These are phyloP conservation scores for Genyomyrus donnyi DNA, from an alignment of 2,113 vertebrate species.

Conservation along the genomic window DNA sequence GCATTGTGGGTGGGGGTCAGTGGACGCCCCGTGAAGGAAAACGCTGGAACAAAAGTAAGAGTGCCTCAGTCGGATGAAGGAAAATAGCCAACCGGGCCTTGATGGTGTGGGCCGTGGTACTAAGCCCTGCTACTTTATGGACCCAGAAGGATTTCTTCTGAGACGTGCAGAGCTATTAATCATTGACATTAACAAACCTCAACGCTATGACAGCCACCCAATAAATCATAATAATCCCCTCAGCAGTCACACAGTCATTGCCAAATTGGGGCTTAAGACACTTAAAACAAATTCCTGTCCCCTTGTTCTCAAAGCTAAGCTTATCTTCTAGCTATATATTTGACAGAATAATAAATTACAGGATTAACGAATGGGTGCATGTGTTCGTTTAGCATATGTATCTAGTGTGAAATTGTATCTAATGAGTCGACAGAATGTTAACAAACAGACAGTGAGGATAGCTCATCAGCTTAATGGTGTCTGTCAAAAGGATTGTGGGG, in stretches of 20 bases:
- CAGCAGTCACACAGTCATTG: neutral
- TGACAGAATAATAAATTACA: neutral
- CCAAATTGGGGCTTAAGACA: conserved; percentile 6
- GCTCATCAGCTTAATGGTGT: neutral
- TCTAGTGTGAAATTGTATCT: neutral
- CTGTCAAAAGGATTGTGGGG: neutral
- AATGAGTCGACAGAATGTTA: neutral
- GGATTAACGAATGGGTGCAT: neutral
- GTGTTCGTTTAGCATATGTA: neutral
- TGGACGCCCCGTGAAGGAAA: neutral
- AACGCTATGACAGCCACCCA: neutral
- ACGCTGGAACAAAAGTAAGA: neutral
- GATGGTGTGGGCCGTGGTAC: neutral
- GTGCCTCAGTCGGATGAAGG: neutral
- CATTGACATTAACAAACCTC: neutral
- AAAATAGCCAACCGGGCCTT: too few species aligned
- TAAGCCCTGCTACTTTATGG: neutral
- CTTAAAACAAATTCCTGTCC: neutral
- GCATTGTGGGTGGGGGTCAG: conserved; percentile 8
- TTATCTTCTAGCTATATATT: neutral
- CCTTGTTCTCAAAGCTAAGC: neutral
- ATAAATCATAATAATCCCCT: conserved; percentile 6
- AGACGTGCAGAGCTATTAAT: neutral
- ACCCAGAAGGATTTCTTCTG: neutral
- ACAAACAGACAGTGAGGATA: neutral